These are phyloP conservation scores for Thalassarche chlororhynchos DNA, from an alignment of 2,113 vertebrate genomes.

Conservation along the genomic window DNA sequence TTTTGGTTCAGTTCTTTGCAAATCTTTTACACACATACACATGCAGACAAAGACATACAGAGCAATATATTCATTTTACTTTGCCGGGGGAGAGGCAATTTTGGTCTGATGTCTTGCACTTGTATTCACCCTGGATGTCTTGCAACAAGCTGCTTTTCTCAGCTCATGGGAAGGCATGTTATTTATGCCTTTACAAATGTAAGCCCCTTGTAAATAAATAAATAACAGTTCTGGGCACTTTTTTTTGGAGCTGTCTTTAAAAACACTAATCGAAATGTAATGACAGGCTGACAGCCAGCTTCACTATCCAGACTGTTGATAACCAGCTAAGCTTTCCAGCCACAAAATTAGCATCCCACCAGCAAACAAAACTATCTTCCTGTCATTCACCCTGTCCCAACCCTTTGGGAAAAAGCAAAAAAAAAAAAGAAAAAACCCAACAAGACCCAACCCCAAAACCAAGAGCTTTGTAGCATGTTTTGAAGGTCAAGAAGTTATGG, in stretches of 20 bases:
- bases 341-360: constrained; percentile 36
- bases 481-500: not conserved
- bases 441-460: not conserved
- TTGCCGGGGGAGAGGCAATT: not conserved
- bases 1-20: not conserved
- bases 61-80: not conserved
- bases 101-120: not conserved
- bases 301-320: constrained; percentile 1
- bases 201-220: constrained; percentile 42
- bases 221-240: constrained; percentile 29
- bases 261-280: constrained; percentile 53
- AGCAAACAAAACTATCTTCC: not conserved
- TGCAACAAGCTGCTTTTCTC: constrained; percentile 2
- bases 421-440: not conserved
- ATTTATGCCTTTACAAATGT: constrained; percentile 33
- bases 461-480: not conserved
- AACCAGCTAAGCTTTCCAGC: constrained; percentile 31
- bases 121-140: not conserved
- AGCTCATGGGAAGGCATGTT: not conserved
- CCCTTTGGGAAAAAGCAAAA: not conserved
- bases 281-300: constrained; percentile 48
- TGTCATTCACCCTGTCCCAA: not conserved
- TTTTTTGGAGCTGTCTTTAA: constrained; percentile 38
- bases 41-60: not conserved
- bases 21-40: not conserved